Percentiles rank a stretch among this genome's conserved stretches.
Evolutionary conservation across 2,888 invertebrate species (phyloP).

Genomic region (Autographa pulchrina): DNA sequence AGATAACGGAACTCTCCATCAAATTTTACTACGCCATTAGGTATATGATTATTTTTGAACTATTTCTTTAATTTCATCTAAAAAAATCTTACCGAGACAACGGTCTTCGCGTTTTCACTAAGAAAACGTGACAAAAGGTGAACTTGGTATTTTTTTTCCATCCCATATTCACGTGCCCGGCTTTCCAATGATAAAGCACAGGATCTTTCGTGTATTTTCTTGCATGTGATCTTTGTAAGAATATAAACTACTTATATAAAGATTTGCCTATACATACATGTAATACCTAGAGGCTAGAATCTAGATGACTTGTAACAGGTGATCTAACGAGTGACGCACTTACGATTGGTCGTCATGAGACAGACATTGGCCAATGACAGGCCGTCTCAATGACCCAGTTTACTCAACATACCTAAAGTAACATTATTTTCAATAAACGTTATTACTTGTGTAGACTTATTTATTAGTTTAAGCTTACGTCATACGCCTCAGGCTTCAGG

Average conservation of each 20-base stretch:
- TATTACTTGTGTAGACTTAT: constrained; percentile 4
- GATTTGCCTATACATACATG: neutral
- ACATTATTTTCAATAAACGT: constrained; percentile 4
- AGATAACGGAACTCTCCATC: too few relatives aligned
- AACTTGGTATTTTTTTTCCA: too few relatives aligned
- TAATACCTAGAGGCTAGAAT: constrained; percentile 11
- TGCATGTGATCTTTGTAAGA: too few relatives aligned
- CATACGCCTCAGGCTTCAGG: neutral
- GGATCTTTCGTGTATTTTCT: too few relatives aligned
- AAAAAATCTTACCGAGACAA: too few relatives aligned
- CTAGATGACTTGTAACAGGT: constrained; percentile 8
- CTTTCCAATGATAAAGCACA: too few relatives aligned
- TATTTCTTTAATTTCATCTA: too few relatives aligned
- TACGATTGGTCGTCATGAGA: constrained; percentile 31
- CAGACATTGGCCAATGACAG: constrained; percentile 27
- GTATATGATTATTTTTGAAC: too few relatives aligned
- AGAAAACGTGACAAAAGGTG: too few relatives aligned
- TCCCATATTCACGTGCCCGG: too few relatives aligned
- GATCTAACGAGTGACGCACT: constrained; percentile 23
- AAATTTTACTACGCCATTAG: too few relatives aligned
- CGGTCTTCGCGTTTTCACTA: too few relatives aligned
- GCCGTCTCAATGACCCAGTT: constrained; percentile 47
- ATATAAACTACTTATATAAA: neutral
- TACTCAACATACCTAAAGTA: constrained; percentile 28
- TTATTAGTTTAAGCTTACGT: neutral